A percentile compares a stretch with the other conserved stretches of the same genome.
Conservation (phyloP, 1,140 invertebrate genomes). For the Tetraneura akinire region DNA sequence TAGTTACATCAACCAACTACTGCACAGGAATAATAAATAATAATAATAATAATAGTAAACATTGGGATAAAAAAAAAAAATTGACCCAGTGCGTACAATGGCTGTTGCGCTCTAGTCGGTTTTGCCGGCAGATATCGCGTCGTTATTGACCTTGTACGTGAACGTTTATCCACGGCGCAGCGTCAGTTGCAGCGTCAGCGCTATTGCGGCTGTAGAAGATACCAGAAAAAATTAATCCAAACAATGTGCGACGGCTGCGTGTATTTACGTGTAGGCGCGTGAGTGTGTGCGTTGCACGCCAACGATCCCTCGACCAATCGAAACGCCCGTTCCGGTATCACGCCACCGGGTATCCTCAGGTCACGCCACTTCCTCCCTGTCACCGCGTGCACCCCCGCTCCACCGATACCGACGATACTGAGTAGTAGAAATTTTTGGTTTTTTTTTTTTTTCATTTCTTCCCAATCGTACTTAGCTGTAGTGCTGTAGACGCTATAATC, state of each 20-base stretch:
- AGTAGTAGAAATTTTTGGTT: not conserved
- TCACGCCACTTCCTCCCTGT: slow-evolving; percentile 43
- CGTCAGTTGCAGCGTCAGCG: not conserved
- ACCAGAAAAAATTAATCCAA: not conserved
- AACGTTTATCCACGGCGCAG: not conserved
- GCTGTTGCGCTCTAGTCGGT: slow-evolving; percentile 26
- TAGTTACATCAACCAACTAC: too few relatives aligned
- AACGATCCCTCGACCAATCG: slow-evolving; percentile 36
- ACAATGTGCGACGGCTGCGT: not conserved
- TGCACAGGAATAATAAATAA: too few relatives aligned
- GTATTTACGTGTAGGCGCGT: not conserved
- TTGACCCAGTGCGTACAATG: slow-evolving; percentile 4
- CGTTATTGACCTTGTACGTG: slow-evolving; percentile 22
- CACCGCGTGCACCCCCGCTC: not conserved
- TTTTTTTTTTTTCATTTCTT: not conserved
- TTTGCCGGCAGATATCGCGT: slow-evolving; percentile 30
- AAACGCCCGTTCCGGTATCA: slow-evolving; percentile 37
- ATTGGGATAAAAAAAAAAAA: too few relatives aligned
- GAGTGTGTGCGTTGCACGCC: not conserved
- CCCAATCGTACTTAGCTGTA: too few relatives aligned
- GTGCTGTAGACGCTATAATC: too few relatives aligned
- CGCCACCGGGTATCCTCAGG: slow-evolving; percentile 50
- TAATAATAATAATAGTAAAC: too few relatives aligned
- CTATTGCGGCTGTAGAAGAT: slow-evolving; percentile 29
- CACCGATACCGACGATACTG: not conserved